A percentile compares a stretch with the other conserved stretches of the same genome.
Conservation (phyloP, 2,797 vertebrate genomes). For the Phrynocephalus vlangalii region DNA sequence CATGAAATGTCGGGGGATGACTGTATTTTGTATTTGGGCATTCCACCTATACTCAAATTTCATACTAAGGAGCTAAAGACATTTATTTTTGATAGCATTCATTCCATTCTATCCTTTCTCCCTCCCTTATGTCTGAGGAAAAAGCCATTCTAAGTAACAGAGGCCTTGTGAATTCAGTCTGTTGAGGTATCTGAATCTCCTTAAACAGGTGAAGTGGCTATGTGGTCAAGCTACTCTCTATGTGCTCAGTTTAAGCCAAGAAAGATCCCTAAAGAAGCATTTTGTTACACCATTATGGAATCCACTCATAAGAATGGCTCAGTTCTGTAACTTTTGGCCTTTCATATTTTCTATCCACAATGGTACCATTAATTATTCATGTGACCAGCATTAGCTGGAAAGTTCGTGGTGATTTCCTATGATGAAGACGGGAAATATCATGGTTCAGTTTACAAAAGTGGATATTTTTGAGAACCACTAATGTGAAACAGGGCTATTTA, state of each 20-base stretch:
- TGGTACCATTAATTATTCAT: conserved; percentile 41
- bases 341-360: conserved; percentile 23
- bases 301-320: background rate
- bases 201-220: conserved; percentile 45
- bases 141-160: conserved; percentile 48
- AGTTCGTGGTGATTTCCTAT: conserved; percentile 6
- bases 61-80: background rate
- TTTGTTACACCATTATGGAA: conserved; percentile 37
- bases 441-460: conserved; percentile 24
- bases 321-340: conserved; percentile 1
- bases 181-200: conserved; percentile 51
- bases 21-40: background rate
- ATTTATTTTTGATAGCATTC: conserved; percentile 57
- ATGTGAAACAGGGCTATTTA: background rate
- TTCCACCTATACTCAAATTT: background rate
- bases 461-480: conserved; percentile 6
- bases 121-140: background rate
- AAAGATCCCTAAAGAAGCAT: conserved; percentile 34
- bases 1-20: no score
- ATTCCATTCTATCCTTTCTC: conserved; percentile 37
- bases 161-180: conserved; percentile 45
- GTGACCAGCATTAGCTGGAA: conserved; percentile 12
- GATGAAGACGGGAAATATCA: background rate
- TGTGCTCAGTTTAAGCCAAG: no score
- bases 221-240: no score